Percentiles rank a stretch among this genome's conserved stretches.
Conservation (phyloP, 2,888 invertebrate species). For the Campoplex nolae region DNA sequence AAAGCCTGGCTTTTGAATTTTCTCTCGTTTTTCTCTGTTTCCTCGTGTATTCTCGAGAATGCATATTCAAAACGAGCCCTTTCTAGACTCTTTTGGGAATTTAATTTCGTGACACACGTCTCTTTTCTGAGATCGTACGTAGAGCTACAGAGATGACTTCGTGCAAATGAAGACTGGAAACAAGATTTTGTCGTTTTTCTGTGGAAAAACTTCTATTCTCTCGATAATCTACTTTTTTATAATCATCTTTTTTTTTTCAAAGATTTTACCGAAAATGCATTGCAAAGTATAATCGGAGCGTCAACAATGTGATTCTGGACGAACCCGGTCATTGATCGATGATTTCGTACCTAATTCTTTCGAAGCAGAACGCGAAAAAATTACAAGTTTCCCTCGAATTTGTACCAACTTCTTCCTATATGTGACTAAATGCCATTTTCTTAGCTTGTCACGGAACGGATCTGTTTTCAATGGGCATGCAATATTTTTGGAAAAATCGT, state of each 20-base stretch:
- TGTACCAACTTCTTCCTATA: background rate
- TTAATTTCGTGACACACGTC: background rate
- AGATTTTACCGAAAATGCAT: background rate
- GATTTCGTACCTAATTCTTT: background rate
- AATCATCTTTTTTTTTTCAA: background rate
- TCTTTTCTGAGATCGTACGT: background rate
- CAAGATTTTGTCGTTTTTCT: background rate
- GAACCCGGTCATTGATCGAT: background rate
- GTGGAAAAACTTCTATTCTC: background rate
- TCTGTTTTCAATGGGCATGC: conserved; percentile 72
- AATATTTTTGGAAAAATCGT: conserved; percentile 67
- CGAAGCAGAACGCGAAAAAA: background rate
- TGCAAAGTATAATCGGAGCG: background rate
- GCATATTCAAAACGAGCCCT: background rate
- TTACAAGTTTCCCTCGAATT: background rate
- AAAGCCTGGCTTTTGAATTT: conserved; percentile 1
- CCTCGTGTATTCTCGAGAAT: background rate
- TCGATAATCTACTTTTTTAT: too few relatives aligned
- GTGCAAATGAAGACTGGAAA: background rate
- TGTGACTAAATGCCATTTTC: conserved; percentile 62
- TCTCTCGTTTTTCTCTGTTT: background rate
- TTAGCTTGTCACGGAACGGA: conserved; percentile 74
- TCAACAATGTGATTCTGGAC: background rate
- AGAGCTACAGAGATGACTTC: background rate
- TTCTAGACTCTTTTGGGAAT: background rate